Conservation (phyloP, 1,140 invertebrate genomes). For the Pseudomyrmex pallidus region DNA sequence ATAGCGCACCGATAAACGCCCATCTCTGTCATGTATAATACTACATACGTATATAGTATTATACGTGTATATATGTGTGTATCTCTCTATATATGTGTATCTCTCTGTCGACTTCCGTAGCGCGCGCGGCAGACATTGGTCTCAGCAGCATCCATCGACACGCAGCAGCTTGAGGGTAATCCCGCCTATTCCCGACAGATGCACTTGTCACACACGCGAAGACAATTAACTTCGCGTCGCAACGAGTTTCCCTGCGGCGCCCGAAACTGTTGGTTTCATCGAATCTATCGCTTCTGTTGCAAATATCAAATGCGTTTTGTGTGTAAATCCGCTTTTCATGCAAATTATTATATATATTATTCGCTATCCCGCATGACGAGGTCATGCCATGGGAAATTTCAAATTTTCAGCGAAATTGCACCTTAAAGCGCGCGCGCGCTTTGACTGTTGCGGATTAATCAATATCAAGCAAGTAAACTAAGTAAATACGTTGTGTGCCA, state of each 20-base stretch:
- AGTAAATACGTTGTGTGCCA: not conserved
- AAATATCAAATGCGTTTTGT: slow-evolving; percentile 29
- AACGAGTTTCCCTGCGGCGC: slow-evolving; percentile 15
- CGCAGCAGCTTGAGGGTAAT: slow-evolving; percentile 36
- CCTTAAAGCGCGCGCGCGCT: not conserved
- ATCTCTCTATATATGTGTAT: slow-evolving; percentile 29
- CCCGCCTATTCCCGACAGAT: not conserved
- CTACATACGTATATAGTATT: too few species aligned
- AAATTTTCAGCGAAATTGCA: slow-evolving; percentile 17
- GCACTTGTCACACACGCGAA: slow-evolving; percentile 39
- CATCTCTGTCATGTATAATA: not conserved
- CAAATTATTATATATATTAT: slow-evolving; percentile 26
- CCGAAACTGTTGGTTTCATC: slow-evolving; percentile 8
- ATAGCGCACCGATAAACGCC: slow-evolving; percentile 43
- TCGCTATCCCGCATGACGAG: slow-evolving; percentile 12
- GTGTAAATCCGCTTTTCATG: too few species aligned
- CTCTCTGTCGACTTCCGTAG: not conserved
- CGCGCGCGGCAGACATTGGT: too few species aligned
- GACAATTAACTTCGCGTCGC: slow-evolving; percentile 42
- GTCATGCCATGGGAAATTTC: slow-evolving; percentile 3
- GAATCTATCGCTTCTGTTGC: slow-evolving; percentile 35
- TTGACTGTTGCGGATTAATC: slow-evolving; percentile 1
- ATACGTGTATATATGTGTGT: not conserved
- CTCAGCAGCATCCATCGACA: slow-evolving; percentile 41
- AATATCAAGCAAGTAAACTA: slow-evolving; percentile 1